Evolutionary conservation across 2,113 vertebrate species (phyloP).

Genomic region (Channa argus): DNA sequence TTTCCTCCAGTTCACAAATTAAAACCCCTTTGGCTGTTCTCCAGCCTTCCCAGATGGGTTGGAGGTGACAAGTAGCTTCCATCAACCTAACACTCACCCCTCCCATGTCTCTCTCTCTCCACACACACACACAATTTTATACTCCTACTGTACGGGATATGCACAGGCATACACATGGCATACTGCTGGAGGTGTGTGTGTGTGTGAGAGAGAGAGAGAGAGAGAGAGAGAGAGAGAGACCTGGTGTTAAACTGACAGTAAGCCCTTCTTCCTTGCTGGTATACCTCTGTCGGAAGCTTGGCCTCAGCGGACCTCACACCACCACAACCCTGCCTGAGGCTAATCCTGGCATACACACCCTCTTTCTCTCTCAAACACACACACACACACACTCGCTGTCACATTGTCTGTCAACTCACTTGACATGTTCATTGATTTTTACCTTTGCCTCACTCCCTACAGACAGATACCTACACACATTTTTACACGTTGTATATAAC

Average conservation of each 20-base stretch:
- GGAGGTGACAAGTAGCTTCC: constrained; percentile 53
- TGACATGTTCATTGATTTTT: constrained; percentile 43
- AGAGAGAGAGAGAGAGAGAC: not conserved
- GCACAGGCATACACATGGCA: constrained; percentile 1
- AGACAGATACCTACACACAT: constrained; percentile 6
- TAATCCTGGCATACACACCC: constrained; percentile 27
- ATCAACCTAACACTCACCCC: constrained; percentile 38
- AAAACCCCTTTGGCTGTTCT: constrained; percentile 50
- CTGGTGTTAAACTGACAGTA: constrained; percentile 48
- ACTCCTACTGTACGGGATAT: not conserved
- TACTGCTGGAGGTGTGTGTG: not conserved
- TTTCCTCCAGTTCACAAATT: constrained; percentile 28
- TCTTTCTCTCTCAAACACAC: not conserved
- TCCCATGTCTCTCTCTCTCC: not conserved
- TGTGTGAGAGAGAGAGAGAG: constrained; percentile 4
- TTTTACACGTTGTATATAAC: constrained; percentile 2
- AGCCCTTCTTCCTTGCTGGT: constrained; percentile 37
- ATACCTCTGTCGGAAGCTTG: constrained; percentile 29
- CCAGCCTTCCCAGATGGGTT: constrained; percentile 47
- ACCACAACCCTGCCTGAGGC: constrained; percentile 46
- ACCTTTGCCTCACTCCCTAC: constrained; percentile 11
- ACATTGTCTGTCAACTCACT: constrained; percentile 30
- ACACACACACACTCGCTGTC: not conserved
- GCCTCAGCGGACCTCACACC: constrained; percentile 51
- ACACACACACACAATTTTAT: not conserved